Percentiles rank a stretch among this genome's conserved stretches.
Evolutionary conservation across 2,113 vertebrate species (phyloP).

Genomic region (Hydropotes inermis): DNA sequence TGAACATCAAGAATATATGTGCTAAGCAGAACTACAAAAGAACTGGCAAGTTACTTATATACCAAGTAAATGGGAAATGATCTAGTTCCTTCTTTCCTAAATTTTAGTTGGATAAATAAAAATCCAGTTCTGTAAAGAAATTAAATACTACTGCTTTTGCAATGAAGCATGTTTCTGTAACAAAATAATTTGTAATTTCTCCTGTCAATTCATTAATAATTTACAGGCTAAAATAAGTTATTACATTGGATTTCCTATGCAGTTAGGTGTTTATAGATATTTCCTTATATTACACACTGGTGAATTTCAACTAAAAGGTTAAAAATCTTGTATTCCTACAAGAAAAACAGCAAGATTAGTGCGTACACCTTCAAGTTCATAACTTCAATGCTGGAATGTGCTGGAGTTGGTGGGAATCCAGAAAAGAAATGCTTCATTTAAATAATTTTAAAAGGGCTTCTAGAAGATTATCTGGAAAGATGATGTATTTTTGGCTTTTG

Average conservation of each 20-base stretch:
- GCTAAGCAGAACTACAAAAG: neutral
- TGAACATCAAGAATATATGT: neutral
- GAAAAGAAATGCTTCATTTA: neutral
- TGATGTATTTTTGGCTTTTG: neutral
- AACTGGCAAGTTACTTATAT: neutral
- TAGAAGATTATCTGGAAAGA: conserved; percentile 6
- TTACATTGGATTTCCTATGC: neutral
- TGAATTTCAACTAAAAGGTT: conserved; percentile 32
- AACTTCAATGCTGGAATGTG: neutral
- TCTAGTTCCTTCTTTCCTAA: conserved; percentile 26
- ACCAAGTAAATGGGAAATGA: conserved; percentile 1
- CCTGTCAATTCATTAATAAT: conserved; percentile 42
- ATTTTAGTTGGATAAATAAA: conserved; percentile 53
- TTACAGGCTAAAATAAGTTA: conserved; percentile 28
- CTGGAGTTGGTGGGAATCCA: neutral
- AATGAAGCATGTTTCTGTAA: conserved; percentile 3
- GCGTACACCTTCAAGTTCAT: conserved; percentile 20
- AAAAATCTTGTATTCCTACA: conserved; percentile 33
- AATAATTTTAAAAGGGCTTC: conserved; percentile 8
- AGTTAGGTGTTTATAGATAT: neutral
- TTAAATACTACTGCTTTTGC: conserved; percentile 16
- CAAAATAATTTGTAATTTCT: conserved; percentile 34
- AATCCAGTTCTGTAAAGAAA: conserved; percentile 8
- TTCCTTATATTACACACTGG: neutral
- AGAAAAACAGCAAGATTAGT: conserved; percentile 26